phyloP scores from a whole-genome alignment of 2,113 vertebrate species.

The Stigmatopora nigra region DNA sequence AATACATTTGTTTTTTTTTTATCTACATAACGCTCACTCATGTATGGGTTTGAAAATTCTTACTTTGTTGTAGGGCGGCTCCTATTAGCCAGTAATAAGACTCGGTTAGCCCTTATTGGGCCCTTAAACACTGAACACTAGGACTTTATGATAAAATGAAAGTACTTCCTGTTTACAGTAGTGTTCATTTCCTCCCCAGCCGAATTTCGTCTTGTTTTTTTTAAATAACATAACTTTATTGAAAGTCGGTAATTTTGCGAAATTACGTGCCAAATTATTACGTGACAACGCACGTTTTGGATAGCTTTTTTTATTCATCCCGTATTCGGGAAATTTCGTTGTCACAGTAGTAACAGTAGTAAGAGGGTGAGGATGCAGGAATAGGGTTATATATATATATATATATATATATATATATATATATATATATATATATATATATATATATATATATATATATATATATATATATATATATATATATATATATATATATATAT shows the following conservation, averaged over 20 bases:
- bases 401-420: too few species aligned
- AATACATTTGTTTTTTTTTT: background rate
- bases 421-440: too few species aligned
- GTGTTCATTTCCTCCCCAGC: conserved; percentile 2
- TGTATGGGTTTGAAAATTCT: background rate
- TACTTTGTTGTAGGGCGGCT: background rate
- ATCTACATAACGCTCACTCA: background rate
- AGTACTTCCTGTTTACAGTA: conserved; percentile 13
- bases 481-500: too few species aligned
- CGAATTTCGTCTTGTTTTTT: background rate
- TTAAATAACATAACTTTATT: conserved; percentile 4
- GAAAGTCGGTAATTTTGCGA: background rate
- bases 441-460: too few species aligned
- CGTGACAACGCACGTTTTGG: background rate
- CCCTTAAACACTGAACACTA: background rate
- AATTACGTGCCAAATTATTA: background rate
- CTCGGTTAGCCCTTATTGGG: background rate
- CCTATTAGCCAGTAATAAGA: background rate
- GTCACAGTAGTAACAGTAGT: too few species aligned
- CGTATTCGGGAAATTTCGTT: too few species aligned
- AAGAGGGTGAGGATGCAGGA: too few species aligned
- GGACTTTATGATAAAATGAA: conserved; percentile 10
- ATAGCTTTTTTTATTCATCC: too few species aligned
- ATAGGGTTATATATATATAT: too few species aligned
- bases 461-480: too few species aligned